Base-by-base conservation (phyloP, 2,888 invertebrate genomes). In the Drosophila siamana region DNA sequence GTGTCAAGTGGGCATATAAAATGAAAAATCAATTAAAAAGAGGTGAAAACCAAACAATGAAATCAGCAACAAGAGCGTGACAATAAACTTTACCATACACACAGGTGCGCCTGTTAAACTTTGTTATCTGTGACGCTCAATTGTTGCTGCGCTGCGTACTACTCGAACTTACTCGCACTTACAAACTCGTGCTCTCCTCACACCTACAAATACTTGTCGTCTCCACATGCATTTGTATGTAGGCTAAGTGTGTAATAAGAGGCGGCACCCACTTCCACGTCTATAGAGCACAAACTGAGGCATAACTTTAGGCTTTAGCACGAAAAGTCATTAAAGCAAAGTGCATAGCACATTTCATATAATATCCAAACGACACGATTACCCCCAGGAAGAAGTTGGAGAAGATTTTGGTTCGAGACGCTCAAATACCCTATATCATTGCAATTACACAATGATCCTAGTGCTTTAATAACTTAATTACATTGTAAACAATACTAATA, bases 11-110 rank as follows among this genome's bases (percentile, higher is more conserved):
- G 47, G 28, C 16, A 30, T 59, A 60, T 56, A 80, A 70, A 80
- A 52, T 76, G 68, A 47, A 85, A 85, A 87, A 85, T 85, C 86
- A 83, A 87, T 87, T 83, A 85, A 84, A 78, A 73, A 40, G 62
- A 72, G 80, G 86, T 79, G 80, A 79, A 81, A 83, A 87, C 67
- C 52, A 81, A 83, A 85, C 85, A 83, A 76, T 66, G 80, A 86
- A 68, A 60, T 62, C 57, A 59, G 72, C 73, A 77, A 74, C 36
- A 70, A 61, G 16, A 59, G 40, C 28, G 63, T 59, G 69, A 76
- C 74, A 82, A 85, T 80, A 87, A 87, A 82, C 80, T 79, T 71
- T 79, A 85, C 79, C 79, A 73, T 72, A 52, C 40, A 30, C 48
- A 69, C 69, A 73, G 74, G 75, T 76, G 73, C 61, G 71, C 36